A percentile compares a stretch with the other conserved stretches of the same genome.
Evolutionary conservation across 2,888 invertebrate genomes (phyloP).

Genomic region (Cantharis nigra): DNA sequence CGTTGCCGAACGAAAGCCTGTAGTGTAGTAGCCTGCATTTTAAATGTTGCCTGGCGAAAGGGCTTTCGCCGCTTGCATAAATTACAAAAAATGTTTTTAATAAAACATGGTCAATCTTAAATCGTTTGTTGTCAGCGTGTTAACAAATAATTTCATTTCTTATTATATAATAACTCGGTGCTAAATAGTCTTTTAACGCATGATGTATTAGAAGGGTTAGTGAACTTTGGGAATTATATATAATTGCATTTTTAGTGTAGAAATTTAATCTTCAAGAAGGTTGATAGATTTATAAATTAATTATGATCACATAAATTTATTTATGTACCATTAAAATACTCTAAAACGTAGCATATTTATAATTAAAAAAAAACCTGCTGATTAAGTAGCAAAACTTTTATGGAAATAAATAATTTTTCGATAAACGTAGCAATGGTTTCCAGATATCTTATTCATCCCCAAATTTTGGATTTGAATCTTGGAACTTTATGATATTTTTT

Average conservation of each 20-base stretch:
- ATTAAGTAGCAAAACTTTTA: background rate
- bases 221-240: background rate
- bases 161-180: background rate
- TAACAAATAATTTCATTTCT: background rate
- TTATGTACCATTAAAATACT: background rate
- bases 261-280: background rate
- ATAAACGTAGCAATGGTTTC: background rate
- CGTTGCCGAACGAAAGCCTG: background rate
- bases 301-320: background rate
- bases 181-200: background rate
- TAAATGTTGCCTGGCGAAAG: background rate
- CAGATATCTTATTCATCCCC: too few relatives aligned
- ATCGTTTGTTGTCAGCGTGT: background rate
- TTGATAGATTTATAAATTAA: background rate
- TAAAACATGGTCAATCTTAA: background rate
- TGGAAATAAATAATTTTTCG: background rate
- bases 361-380: background rate
- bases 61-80: background rate
- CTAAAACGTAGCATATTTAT: background rate
- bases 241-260: background rate
- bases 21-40: background rate
- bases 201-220: background rate
- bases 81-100: background rate
- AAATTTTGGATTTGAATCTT: background rate
- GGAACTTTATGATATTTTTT: background rate